Evolutionary conservation across 30 jellyfish, hydroid and myxozoan genomes (phyloP), one percentile per base, ranked within the genome.

Genomic region (Chrysaora quinquecirrha): DNA sequence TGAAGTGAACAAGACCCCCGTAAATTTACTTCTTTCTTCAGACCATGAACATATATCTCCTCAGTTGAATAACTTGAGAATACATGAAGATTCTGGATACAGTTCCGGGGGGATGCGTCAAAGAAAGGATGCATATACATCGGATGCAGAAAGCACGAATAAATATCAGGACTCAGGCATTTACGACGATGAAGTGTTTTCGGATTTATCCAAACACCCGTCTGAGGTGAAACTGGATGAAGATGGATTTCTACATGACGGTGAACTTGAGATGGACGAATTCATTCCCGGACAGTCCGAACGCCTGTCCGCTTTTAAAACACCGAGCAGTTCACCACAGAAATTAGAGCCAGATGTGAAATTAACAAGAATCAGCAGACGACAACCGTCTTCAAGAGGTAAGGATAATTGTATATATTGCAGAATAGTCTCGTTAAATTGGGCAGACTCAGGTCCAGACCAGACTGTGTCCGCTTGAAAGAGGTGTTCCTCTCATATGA

Each of bases 291-390:
- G 84, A 61, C 90, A 81, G 64, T 83, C 96, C 14, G 99, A 95
- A 80, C 91, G 94, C 24, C 86, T 83, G 49, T 64, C 99, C 18
- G 97, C 96, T 0, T 95, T 89, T 78, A 95, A 95, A 84, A 95
- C 99, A 20, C 99, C 99, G 22, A 95, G 82, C 83, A 95, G 99
- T 87, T 95, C 99, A 0, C 93, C 97, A 48, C 87, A 89, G n/a
- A 95, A 89, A 54, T 64, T 82, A 11, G 97, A 80, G 67, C 90
- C 96, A 38, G 72, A 48, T 3, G 20, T 75, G 60, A 32, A 74
- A 34, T 50, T 73, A 33, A 38, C 96, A 16, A 75, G 65, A 67
- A 70, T 85, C 22, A 74, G 62, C 7, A 82, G 92, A 33, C 34
- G 71, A 22, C 58, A 69, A 28, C 64, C 63, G 31, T 28, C 64